Percentiles rank a stretch among this genome's conserved stretches.
Conservation (phyloP, 1,140 invertebrate genomes). For the Littorina saxatilis region DNA sequence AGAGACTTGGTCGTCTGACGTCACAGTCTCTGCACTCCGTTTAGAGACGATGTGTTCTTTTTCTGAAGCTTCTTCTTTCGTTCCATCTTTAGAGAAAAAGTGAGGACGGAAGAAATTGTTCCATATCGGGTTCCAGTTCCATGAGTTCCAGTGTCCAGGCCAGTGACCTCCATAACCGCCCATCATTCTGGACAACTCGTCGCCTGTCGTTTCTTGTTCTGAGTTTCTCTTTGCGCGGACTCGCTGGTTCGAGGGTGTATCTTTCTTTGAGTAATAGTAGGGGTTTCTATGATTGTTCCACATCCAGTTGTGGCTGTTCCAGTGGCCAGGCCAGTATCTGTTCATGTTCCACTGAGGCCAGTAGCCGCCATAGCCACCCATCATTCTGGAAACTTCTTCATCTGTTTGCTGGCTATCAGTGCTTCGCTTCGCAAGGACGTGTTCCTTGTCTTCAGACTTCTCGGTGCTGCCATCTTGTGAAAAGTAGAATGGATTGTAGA, state of each 20-base stretch:
- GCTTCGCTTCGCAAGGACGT: slow-evolving; percentile 14
- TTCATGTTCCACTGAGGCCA: slow-evolving; percentile 20
- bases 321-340: slow-evolving; percentile 21
- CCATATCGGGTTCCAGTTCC: slow-evolving; percentile 14
- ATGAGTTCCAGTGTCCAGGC: no score
- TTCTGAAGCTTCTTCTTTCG: neutral
- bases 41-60: slow-evolving; percentile 6
- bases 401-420: neutral
- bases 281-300: slow-evolving; percentile 4
- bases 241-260: no score
- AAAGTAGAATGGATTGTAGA: slow-evolving; percentile 8
- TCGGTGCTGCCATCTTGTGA: neutral
- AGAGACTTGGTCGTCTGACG: neutral
- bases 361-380: slow-evolving; percentile 22
- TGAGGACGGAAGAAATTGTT: neutral
- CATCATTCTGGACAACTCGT: neutral
- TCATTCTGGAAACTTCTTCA: slow-evolving; percentile 24
- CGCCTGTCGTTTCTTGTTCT: no score
- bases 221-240: no score
- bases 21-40: neutral
- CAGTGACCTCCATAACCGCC: no score
- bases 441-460: slow-evolving; percentile 1
- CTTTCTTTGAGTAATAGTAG: no score
- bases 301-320: slow-evolving; percentile 4
- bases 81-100: neutral